A percentile compares a stretch with the other conserved stretches of the same genome.
Conservation (phyloP, 2,888 invertebrate species). For the Tromatobia lineatoria region DNA sequence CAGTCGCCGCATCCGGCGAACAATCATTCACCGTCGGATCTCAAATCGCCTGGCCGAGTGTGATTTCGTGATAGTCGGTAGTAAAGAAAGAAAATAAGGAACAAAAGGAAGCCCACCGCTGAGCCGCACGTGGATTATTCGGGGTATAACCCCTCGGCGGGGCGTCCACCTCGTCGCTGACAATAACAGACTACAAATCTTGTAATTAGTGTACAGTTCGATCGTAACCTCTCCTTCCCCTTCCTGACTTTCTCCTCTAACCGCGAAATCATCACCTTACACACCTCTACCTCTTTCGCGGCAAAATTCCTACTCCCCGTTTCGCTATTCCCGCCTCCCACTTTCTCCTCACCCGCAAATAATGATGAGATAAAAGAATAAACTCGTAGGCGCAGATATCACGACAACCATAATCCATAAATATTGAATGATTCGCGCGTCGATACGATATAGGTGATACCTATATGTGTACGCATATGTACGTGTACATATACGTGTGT, state of each 20-base stretch:
- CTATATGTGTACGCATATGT: slow-evolving; percentile 43
- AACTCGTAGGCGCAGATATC: slow-evolving; percentile 53
- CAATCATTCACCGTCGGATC: slow-evolving; percentile 80
- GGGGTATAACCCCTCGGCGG: slow-evolving; percentile 30
- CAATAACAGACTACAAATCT: slow-evolving; percentile 78
- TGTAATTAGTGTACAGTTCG: slow-evolving; percentile 85
- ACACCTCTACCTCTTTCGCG: slow-evolving; percentile 67
- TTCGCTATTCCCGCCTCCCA: slow-evolving; percentile 26
- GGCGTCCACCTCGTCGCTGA: slow-evolving; percentile 72
- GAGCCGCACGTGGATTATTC: slow-evolving; percentile 29
- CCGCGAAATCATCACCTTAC: slow-evolving; percentile 50
- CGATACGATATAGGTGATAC: slow-evolving; percentile 61
- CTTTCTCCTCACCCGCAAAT: slow-evolving; percentile 16
- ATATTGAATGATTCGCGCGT: slow-evolving; percentile 51
- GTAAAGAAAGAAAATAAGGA: background rate
- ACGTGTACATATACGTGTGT: slow-evolving; percentile 62
- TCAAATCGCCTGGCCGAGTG: slow-evolving; percentile 84
- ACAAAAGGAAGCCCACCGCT: slow-evolving; percentile 7
- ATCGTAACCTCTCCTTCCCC: slow-evolving; percentile 52
- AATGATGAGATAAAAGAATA: slow-evolving; percentile 16
- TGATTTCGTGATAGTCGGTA: slow-evolving; percentile 77
- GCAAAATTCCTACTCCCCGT: slow-evolving; percentile 5
- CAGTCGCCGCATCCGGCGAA: slow-evolving; percentile 81
- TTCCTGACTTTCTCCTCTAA: slow-evolving; percentile 48
- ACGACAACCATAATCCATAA: slow-evolving; percentile 57